Evolutionary conservation across 37 sponge, comb jelly and placozoan species (phyloP), one percentile per base, ranked within the genome.

Genomic region (Chondrilla cf. caribensis): DNA sequence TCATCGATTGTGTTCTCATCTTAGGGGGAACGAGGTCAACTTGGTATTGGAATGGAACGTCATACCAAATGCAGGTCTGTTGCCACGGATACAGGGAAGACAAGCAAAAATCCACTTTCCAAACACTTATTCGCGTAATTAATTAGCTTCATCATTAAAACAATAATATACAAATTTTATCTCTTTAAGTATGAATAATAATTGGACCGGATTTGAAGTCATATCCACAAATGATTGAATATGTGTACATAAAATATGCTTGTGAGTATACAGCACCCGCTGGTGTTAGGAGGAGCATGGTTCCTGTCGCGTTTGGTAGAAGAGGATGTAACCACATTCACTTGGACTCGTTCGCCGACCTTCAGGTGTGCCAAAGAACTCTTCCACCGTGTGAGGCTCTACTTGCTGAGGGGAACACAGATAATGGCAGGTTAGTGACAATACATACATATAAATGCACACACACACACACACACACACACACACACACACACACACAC

Each of bases 291-390:
- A 47, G 6, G 51, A 47, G 51, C 9, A 47, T 6, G 6, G 51
- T 29, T 83, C 43, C 32, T 96, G 86, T 76, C 91, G 85, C 24
- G 88, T 86, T 60, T 97, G 91, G 79, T 97, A 97, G 82, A 97
- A 97, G 35, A 97, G 84, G 37, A 97, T 94, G 84, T 97, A 97
- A 14, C 95, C 98, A 19, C 88, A 92, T 79, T 94, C 97, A 54
- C 83, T 88, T 21, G 91, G 77, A 25, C 54, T 77, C 26, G 84
- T 78, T 54, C 80, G 80, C 58, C 89, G 90, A 22, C 88, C 81
- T 54, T 95, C 96, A 15, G 91, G 90, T 70, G 86, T 66, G 6
- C 97, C 97, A 88, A 91, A 96, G 83, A 92, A 96, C 54, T 89
- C 85, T 79, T 96, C 97, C 28, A 96, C 93, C 5, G 88, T 79